Conservation (phyloP, 2,797 vertebrate species). For the Fratercula arctica region DNA sequence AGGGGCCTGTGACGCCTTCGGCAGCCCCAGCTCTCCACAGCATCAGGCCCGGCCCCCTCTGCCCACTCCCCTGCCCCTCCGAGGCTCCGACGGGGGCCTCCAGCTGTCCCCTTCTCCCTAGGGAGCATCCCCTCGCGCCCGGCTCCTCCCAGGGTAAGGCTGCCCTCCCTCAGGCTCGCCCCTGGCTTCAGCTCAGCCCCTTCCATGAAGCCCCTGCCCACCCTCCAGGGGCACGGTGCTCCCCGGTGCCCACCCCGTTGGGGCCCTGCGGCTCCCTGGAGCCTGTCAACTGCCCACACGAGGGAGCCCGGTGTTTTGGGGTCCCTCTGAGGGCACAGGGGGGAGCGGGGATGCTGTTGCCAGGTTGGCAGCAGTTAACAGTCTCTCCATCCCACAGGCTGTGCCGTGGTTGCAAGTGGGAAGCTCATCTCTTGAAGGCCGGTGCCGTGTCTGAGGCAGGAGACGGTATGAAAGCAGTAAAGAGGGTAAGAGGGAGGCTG, state of each 20-base stretch:
- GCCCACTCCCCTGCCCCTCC: not conserved
- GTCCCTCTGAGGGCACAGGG: not conserved
- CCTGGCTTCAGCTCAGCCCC: too few relatives aligned
- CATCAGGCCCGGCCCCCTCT: too few relatives aligned
- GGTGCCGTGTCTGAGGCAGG: rapidly evolving
- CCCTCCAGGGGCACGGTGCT: not conserved
- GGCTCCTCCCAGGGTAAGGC: too few relatives aligned
- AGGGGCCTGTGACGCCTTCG: not conserved
- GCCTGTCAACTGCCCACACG: rapidly evolving
- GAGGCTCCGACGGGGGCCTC: not conserved
- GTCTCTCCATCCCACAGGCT: not conserved
- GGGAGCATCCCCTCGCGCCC: rapidly evolving
- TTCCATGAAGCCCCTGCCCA: not conserved
- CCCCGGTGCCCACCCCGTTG: too few relatives aligned
- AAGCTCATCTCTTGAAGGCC: not conserved
- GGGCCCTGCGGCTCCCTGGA: rapidly evolving
- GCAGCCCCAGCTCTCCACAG: not conserved
- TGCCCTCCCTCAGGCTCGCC: rapidly evolving
- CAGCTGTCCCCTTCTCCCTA: too few relatives aligned
- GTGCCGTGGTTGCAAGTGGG: rapidly evolving
- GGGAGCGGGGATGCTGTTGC: rapidly evolving
- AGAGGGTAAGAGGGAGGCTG: too few relatives aligned
- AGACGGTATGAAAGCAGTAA: not conserved
- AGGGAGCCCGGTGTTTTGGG: not conserved
- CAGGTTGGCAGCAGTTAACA: rapidly evolving